These are phyloP conservation scores for Clepsis dumicolana DNA, from an alignment of 2,888 invertebrate species.

Conservation along the genomic window DNA sequence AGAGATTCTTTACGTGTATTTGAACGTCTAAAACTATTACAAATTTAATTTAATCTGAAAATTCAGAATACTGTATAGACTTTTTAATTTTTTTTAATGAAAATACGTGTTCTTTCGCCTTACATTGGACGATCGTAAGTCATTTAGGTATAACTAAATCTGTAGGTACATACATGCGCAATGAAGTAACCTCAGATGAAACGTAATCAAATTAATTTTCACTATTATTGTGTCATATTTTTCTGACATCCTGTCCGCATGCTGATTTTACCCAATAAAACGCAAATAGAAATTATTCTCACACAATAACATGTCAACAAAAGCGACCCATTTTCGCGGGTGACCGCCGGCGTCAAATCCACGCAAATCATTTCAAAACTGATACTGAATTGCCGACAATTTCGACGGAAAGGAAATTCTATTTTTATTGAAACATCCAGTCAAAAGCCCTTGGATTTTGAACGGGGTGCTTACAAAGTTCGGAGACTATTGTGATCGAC, in stretches of 20 bases:
- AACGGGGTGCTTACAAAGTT: conserved; percentile 45
- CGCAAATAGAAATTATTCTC: conserved; percentile 12
- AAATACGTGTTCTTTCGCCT: too few species aligned
- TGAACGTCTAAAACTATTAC: too few species aligned
- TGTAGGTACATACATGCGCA: too few species aligned
- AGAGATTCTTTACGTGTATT: too few species aligned
- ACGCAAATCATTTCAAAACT: conserved; percentile 20
- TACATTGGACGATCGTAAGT: too few species aligned
- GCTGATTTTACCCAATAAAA: background rate
- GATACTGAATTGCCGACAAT: conserved; percentile 10
- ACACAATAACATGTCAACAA: conserved; percentile 6
- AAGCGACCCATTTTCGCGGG: conserved; percentile 9
- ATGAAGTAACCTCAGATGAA: too few species aligned
- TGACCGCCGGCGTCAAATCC: conserved; percentile 9
- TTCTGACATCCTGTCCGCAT: background rate
- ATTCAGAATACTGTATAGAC: too few species aligned
- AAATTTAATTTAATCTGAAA: too few species aligned
- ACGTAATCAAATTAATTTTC: too few species aligned
- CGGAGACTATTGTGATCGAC: conserved; percentile 52
- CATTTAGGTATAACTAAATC: too few species aligned
- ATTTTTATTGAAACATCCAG: conserved; percentile 33
- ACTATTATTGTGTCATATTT: too few species aligned
- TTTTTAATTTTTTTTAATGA: too few species aligned
- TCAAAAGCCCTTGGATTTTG: conserved; percentile 44
- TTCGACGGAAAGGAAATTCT: conserved; percentile 7